Conservation (phyloP, 2,797 vertebrate species). For the Odontamblyopus lacepedii region DNA sequence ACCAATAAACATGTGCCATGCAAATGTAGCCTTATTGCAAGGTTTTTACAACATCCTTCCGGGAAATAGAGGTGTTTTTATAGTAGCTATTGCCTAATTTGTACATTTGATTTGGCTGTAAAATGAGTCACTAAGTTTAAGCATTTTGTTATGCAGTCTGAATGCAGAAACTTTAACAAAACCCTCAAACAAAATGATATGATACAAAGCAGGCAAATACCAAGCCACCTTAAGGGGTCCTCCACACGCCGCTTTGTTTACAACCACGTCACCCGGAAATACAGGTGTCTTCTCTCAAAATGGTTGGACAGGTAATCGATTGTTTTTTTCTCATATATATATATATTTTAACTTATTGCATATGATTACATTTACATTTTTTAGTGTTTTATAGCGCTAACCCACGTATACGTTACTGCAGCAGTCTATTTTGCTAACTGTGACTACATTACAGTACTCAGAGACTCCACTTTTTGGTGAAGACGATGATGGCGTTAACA, state of each 20-base stretch:
- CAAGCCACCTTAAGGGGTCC: conserved; percentile 43
- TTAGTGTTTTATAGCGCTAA: background rate
- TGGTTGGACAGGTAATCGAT: conserved; percentile 51
- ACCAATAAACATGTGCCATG: background rate
- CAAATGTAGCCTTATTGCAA: no score
- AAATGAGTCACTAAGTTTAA: background rate
- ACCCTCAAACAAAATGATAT: background rate
- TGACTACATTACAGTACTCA: conserved; percentile 61
- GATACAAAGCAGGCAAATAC: conserved; percentile 43
- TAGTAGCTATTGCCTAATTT: background rate
- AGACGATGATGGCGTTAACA: conserved; percentile 76
- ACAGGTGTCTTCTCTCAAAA: conserved; percentile 22
- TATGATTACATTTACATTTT: background rate
- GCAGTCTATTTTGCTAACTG: background rate
- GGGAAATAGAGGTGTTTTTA: background rate
- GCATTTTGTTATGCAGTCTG: background rate
- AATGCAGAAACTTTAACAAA: background rate
- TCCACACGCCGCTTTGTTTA: conserved; percentile 67
- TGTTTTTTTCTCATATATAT: background rate
- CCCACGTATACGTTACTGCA: background rate
- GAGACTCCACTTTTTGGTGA: conserved; percentile 88
- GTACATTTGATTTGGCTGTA: background rate
- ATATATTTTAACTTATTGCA: background rate
- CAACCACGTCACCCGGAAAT: conserved; percentile 78
- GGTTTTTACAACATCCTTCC: background rate